A percentile compares a stretch with the other conserved stretches of the same genome.
Evolutionary conservation across 2,797 vertebrate genomes (phyloP).

Genomic region (Odontamblyopus rebecca): DNA sequence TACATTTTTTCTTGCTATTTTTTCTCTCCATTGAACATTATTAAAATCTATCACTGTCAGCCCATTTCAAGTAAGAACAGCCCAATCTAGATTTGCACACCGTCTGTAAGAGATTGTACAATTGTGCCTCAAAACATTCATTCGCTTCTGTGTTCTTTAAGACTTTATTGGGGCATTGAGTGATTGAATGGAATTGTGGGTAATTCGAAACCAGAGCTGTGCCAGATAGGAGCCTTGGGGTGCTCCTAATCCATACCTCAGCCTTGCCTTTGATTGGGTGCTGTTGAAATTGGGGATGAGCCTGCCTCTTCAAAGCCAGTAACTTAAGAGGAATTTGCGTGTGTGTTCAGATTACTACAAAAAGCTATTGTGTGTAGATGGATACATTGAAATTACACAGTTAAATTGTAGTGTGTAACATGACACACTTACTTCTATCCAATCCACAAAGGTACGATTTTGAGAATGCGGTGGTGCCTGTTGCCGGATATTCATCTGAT

Average conservation of each 20-base stretch:
- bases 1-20: too few relatives aligned
- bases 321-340: constrained; percentile 68
- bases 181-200: constrained; percentile 66
- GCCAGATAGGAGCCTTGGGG: constrained; percentile 71
- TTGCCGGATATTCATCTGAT: constrained; percentile 23
- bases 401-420: constrained; percentile 36
- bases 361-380: constrained; percentile 60
- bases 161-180: constrained; percentile 71
- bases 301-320: constrained; percentile 73
- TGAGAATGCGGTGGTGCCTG: constrained; percentile 20
- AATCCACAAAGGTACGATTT: constrained; percentile 13
- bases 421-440: constrained; percentile 13
- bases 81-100: constrained; percentile 26
- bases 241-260: constrained; percentile 71
- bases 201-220: constrained; percentile 75
- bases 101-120: constrained; percentile 25
- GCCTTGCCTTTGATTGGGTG: constrained; percentile 78
- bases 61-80: background rate
- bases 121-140: constrained; percentile 42
- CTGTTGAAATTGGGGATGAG: constrained; percentile 84
- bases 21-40: background rate
- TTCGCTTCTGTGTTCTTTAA: constrained; percentile 54
- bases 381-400: constrained; percentile 54
- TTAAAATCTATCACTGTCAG: background rate
- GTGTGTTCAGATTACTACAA: constrained; percentile 58